These are phyloP conservation scores for Ostrea denselamellosa DNA, from an alignment of 1,140 invertebrate genomes.

Conservation along the genomic window DNA sequence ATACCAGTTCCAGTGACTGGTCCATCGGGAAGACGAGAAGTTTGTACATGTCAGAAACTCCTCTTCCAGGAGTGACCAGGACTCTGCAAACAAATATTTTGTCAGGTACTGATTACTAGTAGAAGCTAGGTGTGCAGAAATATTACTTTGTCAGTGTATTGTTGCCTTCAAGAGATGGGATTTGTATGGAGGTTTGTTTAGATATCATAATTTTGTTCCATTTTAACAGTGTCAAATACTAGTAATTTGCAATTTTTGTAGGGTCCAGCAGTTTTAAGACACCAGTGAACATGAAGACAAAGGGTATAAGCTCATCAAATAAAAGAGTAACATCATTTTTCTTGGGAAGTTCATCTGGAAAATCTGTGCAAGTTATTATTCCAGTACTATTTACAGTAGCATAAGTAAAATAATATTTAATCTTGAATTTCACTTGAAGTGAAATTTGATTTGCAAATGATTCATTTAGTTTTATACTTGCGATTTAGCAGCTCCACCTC, in stretches of 20 bases:
- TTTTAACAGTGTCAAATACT: neutral
- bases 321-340: neutral
- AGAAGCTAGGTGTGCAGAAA: neutral
- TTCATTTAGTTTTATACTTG: neutral
- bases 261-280: neutral
- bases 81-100: neutral
- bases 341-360: neutral
- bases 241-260: neutral
- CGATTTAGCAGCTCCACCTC: neutral
- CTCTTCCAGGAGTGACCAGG: neutral
- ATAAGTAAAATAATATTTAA: neutral
- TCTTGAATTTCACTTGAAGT: neutral
- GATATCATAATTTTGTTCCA: neutral
- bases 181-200: too few relatives aligned
- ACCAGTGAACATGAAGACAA: neutral
- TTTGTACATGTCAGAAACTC: neutral
- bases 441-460: neutral
- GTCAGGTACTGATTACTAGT: neutral
- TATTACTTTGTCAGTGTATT: too few relatives aligned
- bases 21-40: neutral
- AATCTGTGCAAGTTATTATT: neutral
- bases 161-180: too few relatives aligned
- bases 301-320: neutral
- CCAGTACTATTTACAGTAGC: neutral
- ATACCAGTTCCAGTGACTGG: slow-evolving; percentile 18